Conservation (phyloP, 2,888 invertebrate genomes). For the Agonum fuliginosum region DNA sequence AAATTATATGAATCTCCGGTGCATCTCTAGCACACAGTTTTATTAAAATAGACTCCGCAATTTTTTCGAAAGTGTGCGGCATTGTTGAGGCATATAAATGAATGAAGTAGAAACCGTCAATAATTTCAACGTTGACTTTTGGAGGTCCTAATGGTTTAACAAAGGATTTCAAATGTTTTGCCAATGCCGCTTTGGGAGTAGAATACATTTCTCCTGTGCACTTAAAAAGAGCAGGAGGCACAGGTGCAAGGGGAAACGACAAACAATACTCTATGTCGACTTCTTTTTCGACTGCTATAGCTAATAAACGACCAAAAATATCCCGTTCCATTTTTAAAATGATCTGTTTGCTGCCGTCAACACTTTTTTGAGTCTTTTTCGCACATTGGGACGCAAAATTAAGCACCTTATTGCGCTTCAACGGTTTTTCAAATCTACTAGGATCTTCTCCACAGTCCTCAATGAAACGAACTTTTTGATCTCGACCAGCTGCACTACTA, state of each 20-base stretch:
- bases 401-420: background rate
- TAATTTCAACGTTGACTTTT: constrained; percentile 50
- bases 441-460: constrained; percentile 13
- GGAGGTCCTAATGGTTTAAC: constrained; percentile 17
- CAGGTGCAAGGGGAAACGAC: constrained; percentile 63
- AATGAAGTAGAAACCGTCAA: constrained; percentile 61
- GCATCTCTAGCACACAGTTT: constrained; percentile 41
- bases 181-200: constrained; percentile 64
- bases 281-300: constrained; percentile 58
- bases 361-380: background rate
- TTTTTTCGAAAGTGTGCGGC: constrained; percentile 61
- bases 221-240: constrained; percentile 64
- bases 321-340: constrained; percentile 61
- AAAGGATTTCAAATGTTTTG: constrained; percentile 61
- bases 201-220: constrained; percentile 63
- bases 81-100: constrained; percentile 61
- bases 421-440: constrained; percentile 1
- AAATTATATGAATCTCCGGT: background rate
- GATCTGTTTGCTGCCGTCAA: background rate
- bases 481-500: constrained; percentile 48
- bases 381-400: constrained; percentile 1
- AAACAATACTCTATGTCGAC: constrained; percentile 64
- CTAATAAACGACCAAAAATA: constrained; percentile 60
- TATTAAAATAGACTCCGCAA: constrained; percentile 58
- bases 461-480: background rate